Conservation (phyloP, 2,888 invertebrate genomes). For the Cataglyphis cursor region DNA sequence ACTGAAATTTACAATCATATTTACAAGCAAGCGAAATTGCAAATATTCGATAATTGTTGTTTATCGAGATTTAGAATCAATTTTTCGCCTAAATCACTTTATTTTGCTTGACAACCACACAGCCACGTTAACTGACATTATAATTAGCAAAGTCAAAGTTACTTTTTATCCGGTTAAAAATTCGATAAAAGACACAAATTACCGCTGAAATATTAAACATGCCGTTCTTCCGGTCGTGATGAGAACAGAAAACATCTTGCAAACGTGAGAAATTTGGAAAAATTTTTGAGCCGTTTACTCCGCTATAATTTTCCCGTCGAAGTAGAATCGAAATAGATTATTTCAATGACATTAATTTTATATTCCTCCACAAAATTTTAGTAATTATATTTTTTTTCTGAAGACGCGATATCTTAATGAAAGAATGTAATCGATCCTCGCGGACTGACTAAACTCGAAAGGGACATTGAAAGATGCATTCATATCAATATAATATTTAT, state of each 20-base stretch:
- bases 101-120: slow-evolving; percentile 1
- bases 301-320: background rate
- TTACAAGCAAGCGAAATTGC: background rate
- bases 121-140: background rate
- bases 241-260: slow-evolving; percentile 49
- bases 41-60: slow-evolving; percentile 21
- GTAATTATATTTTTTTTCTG: slow-evolving; percentile 4
- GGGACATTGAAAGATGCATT: background rate
- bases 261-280: slow-evolving; percentile 55
- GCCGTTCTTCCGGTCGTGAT: slow-evolving; percentile 53
- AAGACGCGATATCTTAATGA: slow-evolving; percentile 38
- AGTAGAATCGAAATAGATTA: background rate
- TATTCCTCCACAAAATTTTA: slow-evolving; percentile 3
- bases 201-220: background rate
- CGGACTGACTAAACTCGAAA: slow-evolving; percentile 40
- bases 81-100: slow-evolving; percentile 33
- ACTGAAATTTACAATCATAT: slow-evolving; percentile 18
- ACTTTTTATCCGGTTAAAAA: background rate
- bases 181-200: background rate
- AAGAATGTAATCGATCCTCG: slow-evolving; percentile 62
- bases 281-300: background rate
- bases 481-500: slow-evolving; percentile 27
- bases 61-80: slow-evolving; percentile 7
- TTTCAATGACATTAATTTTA: slow-evolving; percentile 10
- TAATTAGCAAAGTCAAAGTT: background rate